Evolutionary conservation across 2,797 vertebrate genomes (phyloP).

Genomic region (Halcyon chelicuti): DNA sequence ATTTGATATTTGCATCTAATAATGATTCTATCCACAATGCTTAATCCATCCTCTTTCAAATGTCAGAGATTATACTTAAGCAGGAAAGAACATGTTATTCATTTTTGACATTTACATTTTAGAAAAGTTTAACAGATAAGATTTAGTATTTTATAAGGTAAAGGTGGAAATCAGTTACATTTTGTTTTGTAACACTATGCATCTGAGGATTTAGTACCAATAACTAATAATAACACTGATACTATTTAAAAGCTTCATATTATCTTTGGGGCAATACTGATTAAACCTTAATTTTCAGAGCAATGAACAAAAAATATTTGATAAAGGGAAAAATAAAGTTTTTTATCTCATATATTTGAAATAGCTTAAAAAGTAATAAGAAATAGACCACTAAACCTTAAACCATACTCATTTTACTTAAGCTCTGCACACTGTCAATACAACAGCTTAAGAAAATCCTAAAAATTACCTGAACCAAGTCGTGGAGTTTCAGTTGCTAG

Average conservation of each 20-base stretch:
- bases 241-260: neutral
- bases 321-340: neutral
- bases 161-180: neutral
- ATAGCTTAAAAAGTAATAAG: neutral
- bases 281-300: neutral
- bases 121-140: neutral
- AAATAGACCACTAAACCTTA: neutral
- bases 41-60: neutral
- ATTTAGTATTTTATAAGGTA: neutral
- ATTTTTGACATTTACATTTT: neutral
- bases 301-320: neutral
- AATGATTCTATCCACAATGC: neutral
- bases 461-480: constrained; percentile 60
- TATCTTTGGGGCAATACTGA: neutral
- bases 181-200: neutral
- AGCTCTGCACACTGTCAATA: neutral
- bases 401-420: neutral
- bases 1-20: neutral
- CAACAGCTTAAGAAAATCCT: neutral
- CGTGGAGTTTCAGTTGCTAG: constrained; percentile 61
- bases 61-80: neutral
- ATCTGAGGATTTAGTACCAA: neutral
- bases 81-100: neutral
- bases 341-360: neutral
- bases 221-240: neutral